These are phyloP conservation scores for Lymantria monacha DNA, from an alignment of 2,888 invertebrate genomes.

Conservation along the genomic window DNA sequence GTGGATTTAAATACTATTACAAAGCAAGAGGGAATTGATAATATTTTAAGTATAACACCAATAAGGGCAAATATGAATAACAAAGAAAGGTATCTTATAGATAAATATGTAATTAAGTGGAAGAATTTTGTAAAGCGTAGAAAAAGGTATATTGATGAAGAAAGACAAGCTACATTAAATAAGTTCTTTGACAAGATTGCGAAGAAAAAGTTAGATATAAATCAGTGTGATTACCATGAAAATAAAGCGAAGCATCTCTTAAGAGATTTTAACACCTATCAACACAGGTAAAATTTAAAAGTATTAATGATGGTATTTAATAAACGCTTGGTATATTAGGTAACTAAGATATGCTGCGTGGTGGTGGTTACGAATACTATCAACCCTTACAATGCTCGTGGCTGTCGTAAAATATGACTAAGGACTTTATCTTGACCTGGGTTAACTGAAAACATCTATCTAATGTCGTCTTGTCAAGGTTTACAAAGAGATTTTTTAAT, in stretches of 20 bases:
- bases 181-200: conserved; percentile 66
- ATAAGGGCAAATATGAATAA: conserved; percentile 44
- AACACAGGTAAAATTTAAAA: conserved; percentile 57
- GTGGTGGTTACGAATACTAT: no score
- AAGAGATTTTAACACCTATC: conserved; percentile 66
- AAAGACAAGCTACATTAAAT: conserved; percentile 56
- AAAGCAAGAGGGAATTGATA: conserved; percentile 27
- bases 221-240: conserved; percentile 36
- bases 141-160: conserved; percentile 45
- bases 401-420: no score
- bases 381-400: no score
- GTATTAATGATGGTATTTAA: no score
- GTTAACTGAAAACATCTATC: no score
- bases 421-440: no score
- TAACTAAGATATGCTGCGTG: no score
- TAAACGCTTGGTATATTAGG: no score
- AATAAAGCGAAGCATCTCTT: conserved; percentile 52
- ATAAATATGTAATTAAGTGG: conserved; percentile 64
- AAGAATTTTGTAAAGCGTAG: conserved; percentile 46
- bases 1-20: conserved; percentile 6
- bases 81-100: conserved; percentile 43
- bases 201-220: conserved; percentile 53
- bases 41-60: conserved; percentile 52
- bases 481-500: no score
- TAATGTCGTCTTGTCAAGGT: no score